Evolutionary conservation across 2,888 invertebrate genomes (phyloP), one percentile per base, ranked within the genome.

Genomic region (Drosophila algonquin): DNA sequence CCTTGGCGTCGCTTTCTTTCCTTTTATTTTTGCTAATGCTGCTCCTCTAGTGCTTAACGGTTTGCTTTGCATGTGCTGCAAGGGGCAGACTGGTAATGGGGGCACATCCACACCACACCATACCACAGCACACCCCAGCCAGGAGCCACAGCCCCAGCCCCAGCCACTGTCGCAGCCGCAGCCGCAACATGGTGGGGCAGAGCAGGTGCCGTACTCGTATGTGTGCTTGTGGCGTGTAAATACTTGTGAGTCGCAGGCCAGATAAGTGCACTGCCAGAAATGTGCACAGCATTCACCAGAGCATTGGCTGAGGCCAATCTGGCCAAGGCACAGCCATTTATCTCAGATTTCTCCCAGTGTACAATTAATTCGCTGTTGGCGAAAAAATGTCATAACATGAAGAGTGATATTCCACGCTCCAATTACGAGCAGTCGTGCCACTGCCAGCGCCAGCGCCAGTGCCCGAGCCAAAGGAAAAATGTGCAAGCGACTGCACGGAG

Each of bases 381-480:
- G 71, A 85, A 82, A 82, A 87, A 82, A 82, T 82, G 86, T 90
- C 90, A 90, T 90, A 90, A 90, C 90, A 90, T 90, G 91, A 90
- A 90, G 90, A 90, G 89, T 90, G 89, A 90, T 89, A 90, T 88
- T 90, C 82, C 90, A 90, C 88, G 90, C 90, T 89, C 91, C 90
- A 90, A 90, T 90, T 90, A 90, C 88, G 85, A 81, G 87, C 81
- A 77, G 81, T 77, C 76, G 80, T 82, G 81, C 82, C 76, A 63
- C 55, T 61, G 72, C 50, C 63, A 27, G 16, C 27, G n/a, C 55
- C 58, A n/a, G 35, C 0, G 27, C 27, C 27, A 7, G 30, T 2
- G 30, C 58, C 58, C 47, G 32, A 32, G 62, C 77, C 70, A 81
- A 78, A 76, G 81, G 81, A 84, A 84, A 79, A 82, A 85, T 77